Evolutionary conservation across 2,888 invertebrate genomes (phyloP).

Genomic region (Meganola albula): DNA sequence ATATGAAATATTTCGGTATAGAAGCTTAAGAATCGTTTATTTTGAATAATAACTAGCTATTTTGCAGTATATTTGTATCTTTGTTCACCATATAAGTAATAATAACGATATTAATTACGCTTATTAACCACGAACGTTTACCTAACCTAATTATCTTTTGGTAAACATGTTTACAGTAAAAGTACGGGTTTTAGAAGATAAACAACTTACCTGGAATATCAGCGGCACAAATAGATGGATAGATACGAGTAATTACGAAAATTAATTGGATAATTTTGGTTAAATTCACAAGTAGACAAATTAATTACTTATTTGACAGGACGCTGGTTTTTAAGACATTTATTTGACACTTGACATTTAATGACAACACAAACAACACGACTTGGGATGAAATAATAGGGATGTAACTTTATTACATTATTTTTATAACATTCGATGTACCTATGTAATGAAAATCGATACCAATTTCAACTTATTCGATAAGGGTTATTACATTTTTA

Average conservation of each 20-base stretch:
- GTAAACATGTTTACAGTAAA: not conserved
- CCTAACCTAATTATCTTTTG: slow-evolving; percentile 21
- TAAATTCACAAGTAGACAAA: too few relatives aligned
- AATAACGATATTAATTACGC: slow-evolving; percentile 4
- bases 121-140: slow-evolving; percentile 6
- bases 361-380: too few relatives aligned
- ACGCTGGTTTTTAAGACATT: slow-evolving; percentile 21
- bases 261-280: too few relatives aligned
- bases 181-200: not conserved
- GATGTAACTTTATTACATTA: too few relatives aligned
- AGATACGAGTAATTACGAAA: too few relatives aligned
- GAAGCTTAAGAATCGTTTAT: not conserved
- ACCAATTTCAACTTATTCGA: too few relatives aligned
- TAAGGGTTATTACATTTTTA: too few relatives aligned
- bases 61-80: slow-evolving; percentile 3
- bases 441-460: too few relatives aligned
- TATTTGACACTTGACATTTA: too few relatives aligned
- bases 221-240: slow-evolving; percentile 5
- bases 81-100: slow-evolving; percentile 37
- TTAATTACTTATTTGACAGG: slow-evolving; percentile 23
- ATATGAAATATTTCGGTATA: not conserved
- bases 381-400: too few relatives aligned
- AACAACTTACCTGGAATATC: slow-evolving; percentile 17
- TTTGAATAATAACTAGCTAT: not conserved
- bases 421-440: too few relatives aligned